phyloP scores from a whole-genome alignment of 2,797 vertebrate species.

The Cirrhinus mrigala region DNA sequence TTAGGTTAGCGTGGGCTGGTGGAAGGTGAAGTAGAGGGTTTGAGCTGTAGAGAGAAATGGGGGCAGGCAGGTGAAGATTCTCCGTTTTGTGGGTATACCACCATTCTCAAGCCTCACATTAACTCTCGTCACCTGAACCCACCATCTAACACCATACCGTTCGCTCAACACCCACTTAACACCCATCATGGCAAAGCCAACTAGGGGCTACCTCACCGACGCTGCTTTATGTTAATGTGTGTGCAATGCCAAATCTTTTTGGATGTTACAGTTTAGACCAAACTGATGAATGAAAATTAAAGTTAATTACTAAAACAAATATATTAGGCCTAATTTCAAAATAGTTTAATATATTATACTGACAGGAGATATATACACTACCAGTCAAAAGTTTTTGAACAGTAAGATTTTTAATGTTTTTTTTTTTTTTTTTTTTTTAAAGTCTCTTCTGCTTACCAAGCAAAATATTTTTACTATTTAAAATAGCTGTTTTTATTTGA shows the following conservation, averaged over 20 bases:
- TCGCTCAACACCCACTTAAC: neutral
- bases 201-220: constrained; percentile 3
- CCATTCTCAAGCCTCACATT: constrained; percentile 30
- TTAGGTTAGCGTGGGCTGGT: constrained; percentile 55
- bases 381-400: too few relatives aligned
- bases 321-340: neutral
- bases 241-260: neutral
- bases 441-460: too few relatives aligned
- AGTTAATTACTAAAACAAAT: neutral
- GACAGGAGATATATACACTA: too few relatives aligned
- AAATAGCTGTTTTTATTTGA: too few relatives aligned
- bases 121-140: constrained; percentile 32
- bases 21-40: constrained; percentile 39
- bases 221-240: too few relatives aligned
- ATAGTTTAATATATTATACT: neutral
- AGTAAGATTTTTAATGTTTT: too few relatives aligned
- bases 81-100: constrained; percentile 62
- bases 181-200: neutral
- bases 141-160: constrained; percentile 28
- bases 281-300: neutral
- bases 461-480: too few relatives aligned
- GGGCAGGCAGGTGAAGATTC: constrained; percentile 24
- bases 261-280: neutral
- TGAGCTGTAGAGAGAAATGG: constrained; percentile 25
- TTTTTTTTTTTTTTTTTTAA: too few relatives aligned